phyloP scores from a whole-genome alignment of 2,113 vertebrate species.

The Oreochromis spilurus region DNA sequence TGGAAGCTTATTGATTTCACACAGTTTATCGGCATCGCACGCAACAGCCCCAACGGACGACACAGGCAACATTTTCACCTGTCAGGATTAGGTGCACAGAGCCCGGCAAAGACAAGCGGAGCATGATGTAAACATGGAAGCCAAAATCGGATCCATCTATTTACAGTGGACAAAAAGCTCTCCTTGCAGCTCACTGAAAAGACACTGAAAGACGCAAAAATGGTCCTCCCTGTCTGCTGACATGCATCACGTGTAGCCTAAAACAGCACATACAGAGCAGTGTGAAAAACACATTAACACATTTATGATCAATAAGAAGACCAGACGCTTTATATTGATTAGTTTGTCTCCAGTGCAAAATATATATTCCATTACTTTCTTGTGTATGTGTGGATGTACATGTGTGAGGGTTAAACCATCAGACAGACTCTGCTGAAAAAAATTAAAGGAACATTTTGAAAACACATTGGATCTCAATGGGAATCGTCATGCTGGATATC shows the following conservation, averaged over 20 bases:
- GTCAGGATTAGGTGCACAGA: slow-evolving; percentile 40
- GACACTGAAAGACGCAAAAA: neutral
- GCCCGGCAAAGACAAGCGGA: neutral
- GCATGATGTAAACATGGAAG: slow-evolving; percentile 23
- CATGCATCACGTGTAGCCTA: neutral
- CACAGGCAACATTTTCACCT: slow-evolving; percentile 16
- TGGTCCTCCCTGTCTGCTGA: neutral
- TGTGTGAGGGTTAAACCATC: neutral
- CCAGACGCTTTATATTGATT: slow-evolving; percentile 48
- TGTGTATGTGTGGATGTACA: neutral
- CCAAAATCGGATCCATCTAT: neutral
- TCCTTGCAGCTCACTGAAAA: neutral
- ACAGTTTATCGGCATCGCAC: slow-evolving; percentile 49
- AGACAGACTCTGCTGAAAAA: neutral
- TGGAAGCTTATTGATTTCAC: slow-evolving; percentile 44
- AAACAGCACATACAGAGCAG: neutral
- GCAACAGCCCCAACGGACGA: neutral
- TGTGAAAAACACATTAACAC: neutral
- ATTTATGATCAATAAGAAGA: slow-evolving; percentile 20
- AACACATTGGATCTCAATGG: neutral
- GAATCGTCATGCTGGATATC: neutral
- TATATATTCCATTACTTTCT: slow-evolving; percentile 12
- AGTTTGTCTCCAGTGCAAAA: slow-evolving; percentile 17
- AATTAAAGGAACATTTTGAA: neutral
- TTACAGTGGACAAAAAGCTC: neutral